A percentile compares a stretch with the other conserved stretches of the same genome.
These are phyloP conservation scores for Eupithecia abbreviata DNA, from an alignment of 2,888 invertebrate genomes.

Conservation along the genomic window DNA sequence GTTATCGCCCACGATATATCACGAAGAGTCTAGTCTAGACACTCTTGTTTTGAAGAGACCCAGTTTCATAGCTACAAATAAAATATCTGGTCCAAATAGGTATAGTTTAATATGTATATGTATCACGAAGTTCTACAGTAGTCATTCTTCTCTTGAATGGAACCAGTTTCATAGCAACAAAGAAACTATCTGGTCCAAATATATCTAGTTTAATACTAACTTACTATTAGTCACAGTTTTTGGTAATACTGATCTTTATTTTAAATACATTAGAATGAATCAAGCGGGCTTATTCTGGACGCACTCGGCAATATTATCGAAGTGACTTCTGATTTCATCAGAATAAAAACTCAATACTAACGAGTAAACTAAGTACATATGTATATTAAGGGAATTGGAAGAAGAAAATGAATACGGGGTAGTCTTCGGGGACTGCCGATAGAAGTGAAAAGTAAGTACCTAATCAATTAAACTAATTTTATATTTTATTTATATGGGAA, in stretches of 20 bases:
- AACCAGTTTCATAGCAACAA: neutral
- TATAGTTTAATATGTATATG: too few species aligned
- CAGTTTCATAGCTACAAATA: neutral
- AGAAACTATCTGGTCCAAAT: slow-evolving; percentile 5
- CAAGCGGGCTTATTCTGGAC: slow-evolving; percentile 7
- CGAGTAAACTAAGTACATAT: too few species aligned
- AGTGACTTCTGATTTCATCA: too few species aligned
- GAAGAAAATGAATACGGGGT: too few species aligned
- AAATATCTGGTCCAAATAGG: neutral
- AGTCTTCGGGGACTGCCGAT: too few species aligned
- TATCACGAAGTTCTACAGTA: neutral
- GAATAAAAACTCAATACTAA: too few species aligned
- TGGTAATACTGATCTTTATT: neutral
- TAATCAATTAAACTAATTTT: too few species aligned
- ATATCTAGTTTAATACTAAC: neutral
- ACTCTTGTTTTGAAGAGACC: neutral
- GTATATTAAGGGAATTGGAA: too few species aligned
- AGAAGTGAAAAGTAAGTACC: too few species aligned
- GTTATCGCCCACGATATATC: too few species aligned
- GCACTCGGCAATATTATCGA: neutral
- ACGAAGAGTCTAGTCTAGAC: neutral
- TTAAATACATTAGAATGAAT: slow-evolving; percentile 4
- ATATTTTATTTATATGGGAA: too few species aligned
- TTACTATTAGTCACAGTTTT: slow-evolving; percentile 11
- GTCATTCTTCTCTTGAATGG: neutral